Evolutionary conservation across 2,888 invertebrate genomes (phyloP), one percentile per base, ranked within the genome.

Genomic region (Leptogaster cylindrica): DNA sequence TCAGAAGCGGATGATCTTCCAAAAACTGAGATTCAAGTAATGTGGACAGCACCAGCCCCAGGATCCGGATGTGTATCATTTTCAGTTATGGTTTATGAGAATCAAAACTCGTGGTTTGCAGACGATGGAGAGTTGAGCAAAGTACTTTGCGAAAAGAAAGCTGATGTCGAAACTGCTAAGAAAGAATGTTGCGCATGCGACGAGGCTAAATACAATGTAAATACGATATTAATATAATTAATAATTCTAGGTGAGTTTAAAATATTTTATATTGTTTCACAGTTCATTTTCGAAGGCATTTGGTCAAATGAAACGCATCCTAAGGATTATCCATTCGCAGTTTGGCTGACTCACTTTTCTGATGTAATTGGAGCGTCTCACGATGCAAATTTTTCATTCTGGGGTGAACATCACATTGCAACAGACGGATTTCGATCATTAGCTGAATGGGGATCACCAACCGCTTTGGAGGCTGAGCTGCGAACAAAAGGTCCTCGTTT

Each of bases 281-380:
- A 91, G 91, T 82, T 91, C 78, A 86, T 86, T 79, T 98, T 92
- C 78, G 91, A 97, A 81, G 98, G 98, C 0, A 85, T 95, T 65
- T 99, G 98, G 98, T 96, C 97, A 0, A 87, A 92, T 73, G 88
- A 90, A 76, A 96, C 97, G 0, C 98, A 99, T 80, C 97, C 98
- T 0, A 97, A 92, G 81, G 92, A 97, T 81, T 99, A 93, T 81
- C 98, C 98, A 0, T 87, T 86, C 76, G 91, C 93, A 39, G 83
- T 91, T 70, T 95, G 94, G 90, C 81, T 95, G 70, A 93, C 96
- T 0, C 96, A 97, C 81, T 99, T 98, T 84, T 97, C 97, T 0
- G 97, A 98, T 80, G 88, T 99, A 10, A 92, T 99, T 75, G 97
- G 96, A 1, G 96, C 95, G 23, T 92, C 96, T 0, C 98, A 99